These are phyloP conservation scores for Selene dorsalis DNA, from an alignment of 2,797 vertebrate genomes.

Conservation along the genomic window DNA sequence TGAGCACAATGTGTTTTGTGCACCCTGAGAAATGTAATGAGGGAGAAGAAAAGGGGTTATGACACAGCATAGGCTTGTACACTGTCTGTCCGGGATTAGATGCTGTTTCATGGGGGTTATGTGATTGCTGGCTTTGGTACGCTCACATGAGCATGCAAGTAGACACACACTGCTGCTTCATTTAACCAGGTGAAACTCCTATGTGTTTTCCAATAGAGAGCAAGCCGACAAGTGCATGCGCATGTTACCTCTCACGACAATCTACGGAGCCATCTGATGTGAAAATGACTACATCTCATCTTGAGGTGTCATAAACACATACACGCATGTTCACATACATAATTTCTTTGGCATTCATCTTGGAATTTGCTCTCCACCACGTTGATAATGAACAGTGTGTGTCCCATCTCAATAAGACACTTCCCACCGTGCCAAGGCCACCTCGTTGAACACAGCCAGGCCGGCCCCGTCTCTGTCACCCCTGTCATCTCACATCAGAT, in stretches of 20 bases:
- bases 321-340: not conserved
- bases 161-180: not conserved
- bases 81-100: constrained; percentile 43
- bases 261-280: not conserved
- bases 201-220: not conserved
- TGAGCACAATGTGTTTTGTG: constrained; percentile 86
- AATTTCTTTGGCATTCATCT: constrained; percentile 44
- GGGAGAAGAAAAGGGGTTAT: constrained; percentile 83
- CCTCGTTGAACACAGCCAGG: constrained; percentile 70
- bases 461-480: constrained; percentile 66
- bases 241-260: not conserved
- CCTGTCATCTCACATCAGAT: constrained; percentile 78
- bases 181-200: not conserved
- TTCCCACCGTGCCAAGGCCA: constrained; percentile 56
- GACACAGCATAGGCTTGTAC: constrained; percentile 39
- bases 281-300: constrained; percentile 6
- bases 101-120: constrained; percentile 1
- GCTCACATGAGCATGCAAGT: not conserved
- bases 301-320: constrained; percentile 25
- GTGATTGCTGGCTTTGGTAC: not conserved
- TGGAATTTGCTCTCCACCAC: constrained; percentile 45
- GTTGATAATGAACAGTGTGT: constrained; percentile 59
- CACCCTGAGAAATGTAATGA: constrained; percentile 87
- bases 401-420: constrained; percentile 57
- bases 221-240: not conserved